These are phyloP conservation scores for Thyatira batis DNA, from an alignment of 2,888 invertebrate species.

Conservation along the genomic window DNA sequence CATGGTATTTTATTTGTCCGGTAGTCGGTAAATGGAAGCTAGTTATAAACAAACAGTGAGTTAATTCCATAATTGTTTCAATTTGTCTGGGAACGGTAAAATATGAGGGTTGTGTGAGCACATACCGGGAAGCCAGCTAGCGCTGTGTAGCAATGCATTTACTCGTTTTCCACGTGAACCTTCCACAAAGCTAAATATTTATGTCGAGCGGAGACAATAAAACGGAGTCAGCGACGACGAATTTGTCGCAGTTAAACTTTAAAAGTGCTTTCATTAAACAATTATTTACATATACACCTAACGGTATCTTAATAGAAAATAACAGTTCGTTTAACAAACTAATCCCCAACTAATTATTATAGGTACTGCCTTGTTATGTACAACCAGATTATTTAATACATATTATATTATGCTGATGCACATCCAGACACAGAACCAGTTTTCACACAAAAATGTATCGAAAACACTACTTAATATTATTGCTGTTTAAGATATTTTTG, in stretches of 20 bases:
- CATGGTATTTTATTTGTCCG: no score
- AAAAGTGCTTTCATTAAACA: not conserved
- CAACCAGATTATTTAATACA: no score
- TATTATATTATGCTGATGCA: no score
- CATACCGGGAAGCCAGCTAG: not conserved
- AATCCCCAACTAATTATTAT: no score
- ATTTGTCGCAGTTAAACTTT: not conserved
- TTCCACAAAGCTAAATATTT: not conserved
- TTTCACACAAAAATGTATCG: no score
- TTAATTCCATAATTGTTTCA: not conserved
- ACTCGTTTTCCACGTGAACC: not conserved
- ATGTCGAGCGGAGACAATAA: not conserved
- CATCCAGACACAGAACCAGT: no score
- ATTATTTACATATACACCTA: not conserved
- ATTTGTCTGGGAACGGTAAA: not conserved
- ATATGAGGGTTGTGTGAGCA: not conserved
- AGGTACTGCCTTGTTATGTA: no score
- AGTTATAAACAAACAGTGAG: not conserved
- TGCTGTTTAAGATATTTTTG: no score
- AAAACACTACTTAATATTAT: no score
- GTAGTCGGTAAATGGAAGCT: not conserved
- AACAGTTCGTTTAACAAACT: no score
- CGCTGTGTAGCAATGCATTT: not conserved
- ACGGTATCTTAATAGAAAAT: not conserved
- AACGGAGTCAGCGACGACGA: not conserved